phyloP scores from a whole-genome alignment of 2,888 invertebrate genomes.

The Apamea sordens region DNA sequence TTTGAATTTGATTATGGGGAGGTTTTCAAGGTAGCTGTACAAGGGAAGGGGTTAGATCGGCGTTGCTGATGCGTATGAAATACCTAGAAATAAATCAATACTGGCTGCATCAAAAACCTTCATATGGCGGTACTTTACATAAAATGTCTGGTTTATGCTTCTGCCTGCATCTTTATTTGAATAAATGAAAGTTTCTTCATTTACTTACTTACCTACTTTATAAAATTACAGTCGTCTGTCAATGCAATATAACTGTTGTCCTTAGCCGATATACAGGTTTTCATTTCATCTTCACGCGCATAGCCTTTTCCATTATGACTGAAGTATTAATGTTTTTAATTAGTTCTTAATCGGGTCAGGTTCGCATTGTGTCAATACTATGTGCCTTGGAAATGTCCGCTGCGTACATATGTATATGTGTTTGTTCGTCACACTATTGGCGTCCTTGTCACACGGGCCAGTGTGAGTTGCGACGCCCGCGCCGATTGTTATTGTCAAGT shows the following conservation, averaged over 20 bases:
- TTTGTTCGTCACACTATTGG: conserved; percentile 55
- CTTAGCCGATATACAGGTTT: conserved; percentile 54
- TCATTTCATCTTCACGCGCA: conserved; percentile 47
- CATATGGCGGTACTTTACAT: neutral
- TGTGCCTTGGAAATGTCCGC: conserved; percentile 62
- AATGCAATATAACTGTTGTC: conserved; percentile 27
- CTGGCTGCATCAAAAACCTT: neutral
- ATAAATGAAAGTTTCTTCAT: conserved; percentile 25
- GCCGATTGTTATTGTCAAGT: conserved; percentile 82
- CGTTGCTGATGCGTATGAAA: conserved; percentile 8
- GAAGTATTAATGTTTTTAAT: conserved; percentile 67
- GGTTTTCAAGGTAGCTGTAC: conserved; percentile 25
- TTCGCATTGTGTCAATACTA: conserved; percentile 66
- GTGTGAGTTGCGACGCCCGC: conserved; percentile 67
- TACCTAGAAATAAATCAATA: conserved; percentile 5
- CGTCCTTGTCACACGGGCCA: conserved; percentile 69
- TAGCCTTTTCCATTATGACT: conserved; percentile 60
- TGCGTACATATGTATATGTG: conserved; percentile 42
- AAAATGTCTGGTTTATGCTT: neutral
- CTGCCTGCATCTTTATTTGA: neutral
- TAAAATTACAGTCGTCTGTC: conserved; percentile 16
- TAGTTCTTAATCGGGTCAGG: conserved; percentile 69
- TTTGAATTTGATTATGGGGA: conserved; percentile 17
- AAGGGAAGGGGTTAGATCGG: conserved; percentile 8
- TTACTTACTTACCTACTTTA: neutral